Base-by-base conservation (phyloP, 2,797 vertebrate genomes). In the Silurus aristotelis region DNA sequence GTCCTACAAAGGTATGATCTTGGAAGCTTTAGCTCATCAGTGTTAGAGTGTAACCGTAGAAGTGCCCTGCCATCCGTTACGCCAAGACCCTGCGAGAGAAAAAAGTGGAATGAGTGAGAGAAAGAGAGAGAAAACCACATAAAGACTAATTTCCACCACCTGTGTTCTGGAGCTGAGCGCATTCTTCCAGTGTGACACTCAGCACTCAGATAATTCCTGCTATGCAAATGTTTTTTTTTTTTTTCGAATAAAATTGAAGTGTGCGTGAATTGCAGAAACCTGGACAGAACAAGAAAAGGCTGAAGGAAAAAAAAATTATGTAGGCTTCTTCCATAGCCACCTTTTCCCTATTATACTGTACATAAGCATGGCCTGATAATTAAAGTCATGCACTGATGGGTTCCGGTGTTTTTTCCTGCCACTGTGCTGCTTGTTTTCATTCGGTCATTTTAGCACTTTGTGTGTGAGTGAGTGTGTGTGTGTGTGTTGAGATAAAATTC, bases 381-480 rank as follows among this genome's bases (percentile, higher is more conserved):
- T 96, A 94, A 94, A 91, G 95, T 94, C 90, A 91, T 72, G 89
- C 93, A 92, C 91, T 95, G 95, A 96, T 96, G 95, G 31, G 12
- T 46, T 63, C 20, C 19, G 13, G 58, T 3, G 6, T 56, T 79
- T 63, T 46, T 63, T 79, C 31, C 31, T 63, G 58, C 31, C 76
- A 63, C 31, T 85, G 84, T 84, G 91, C 93, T 93, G 93, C 89
- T 92, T 90, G 90, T 58, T 8, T 92, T 91, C 9, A 89, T 93
- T 97, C 93, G 93, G 92, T 96, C 96, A 96, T 96, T 93, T 91
- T 95, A 95, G 92, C 95, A 92, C 93, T 91, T 95, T 72, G 84
- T 52, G 48, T 52, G 48, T 52, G 63, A 4, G 22, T 66, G 22
- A 25, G 58, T 19, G 31, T 43, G 31, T 70, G 67, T 70, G 56